Conservation (phyloP, 2,888 invertebrate genomes). For the Archaeoteleia sp. region DNA sequence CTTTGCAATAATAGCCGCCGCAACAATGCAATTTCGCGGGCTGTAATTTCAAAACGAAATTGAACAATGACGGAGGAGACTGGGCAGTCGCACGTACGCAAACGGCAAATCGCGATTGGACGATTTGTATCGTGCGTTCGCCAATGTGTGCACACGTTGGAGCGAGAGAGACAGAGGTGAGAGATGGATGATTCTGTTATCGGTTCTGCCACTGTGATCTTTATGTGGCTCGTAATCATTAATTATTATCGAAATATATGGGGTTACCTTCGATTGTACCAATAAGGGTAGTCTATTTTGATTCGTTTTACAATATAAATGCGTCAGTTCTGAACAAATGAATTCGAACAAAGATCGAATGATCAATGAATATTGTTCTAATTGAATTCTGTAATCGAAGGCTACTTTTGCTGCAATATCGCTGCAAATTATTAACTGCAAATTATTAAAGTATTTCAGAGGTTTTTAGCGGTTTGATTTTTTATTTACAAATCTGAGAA, state of each 20-base stretch:
- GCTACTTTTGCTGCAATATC: too few species aligned
- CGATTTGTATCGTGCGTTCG: slow-evolving; percentile 11
- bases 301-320: slow-evolving; percentile 18
- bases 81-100: slow-evolving; percentile 11
- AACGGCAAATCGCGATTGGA: slow-evolving; percentile 33
- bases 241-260: slow-evolving; percentile 28
- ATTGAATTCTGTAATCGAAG: too few species aligned
- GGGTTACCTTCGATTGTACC: slow-evolving; percentile 8
- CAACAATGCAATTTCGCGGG: slow-evolving; percentile 45
- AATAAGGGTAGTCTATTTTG: slow-evolving; percentile 26
- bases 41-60: slow-evolving; percentile 47
- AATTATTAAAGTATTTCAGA: too few species aligned
- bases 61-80: slow-evolving; percentile 41
- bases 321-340: slow-evolving; percentile 10
- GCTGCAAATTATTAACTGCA: too few species aligned
- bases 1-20: slow-evolving; percentile 32
- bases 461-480: too few species aligned
- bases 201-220: slow-evolving; percentile 13
- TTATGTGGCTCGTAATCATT: slow-evolving; percentile 27
- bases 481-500: too few species aligned
- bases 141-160: neutral
- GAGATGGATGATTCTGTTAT: slow-evolving; percentile 21
- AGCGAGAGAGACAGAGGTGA: slow-evolving; percentile 16
- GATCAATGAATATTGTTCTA: too few species aligned
- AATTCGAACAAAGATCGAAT: slow-evolving; percentile 15